These are phyloP conservation scores for Lamprologus tigripictilis DNA, from an alignment of 2,113 vertebrate species.

Conservation along the genomic window DNA sequence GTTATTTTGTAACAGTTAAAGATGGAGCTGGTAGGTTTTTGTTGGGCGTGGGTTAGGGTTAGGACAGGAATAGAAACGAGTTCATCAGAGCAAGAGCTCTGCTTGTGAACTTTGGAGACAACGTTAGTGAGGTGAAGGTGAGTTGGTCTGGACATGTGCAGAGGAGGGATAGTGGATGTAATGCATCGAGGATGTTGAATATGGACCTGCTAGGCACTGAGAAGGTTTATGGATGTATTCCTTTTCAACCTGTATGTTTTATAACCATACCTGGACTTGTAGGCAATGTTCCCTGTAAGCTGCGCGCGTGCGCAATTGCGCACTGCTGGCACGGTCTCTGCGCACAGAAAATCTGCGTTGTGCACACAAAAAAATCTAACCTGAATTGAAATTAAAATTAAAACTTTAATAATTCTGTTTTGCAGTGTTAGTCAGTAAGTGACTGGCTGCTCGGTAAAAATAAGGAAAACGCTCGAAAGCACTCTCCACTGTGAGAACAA, in stretches of 20 bases:
- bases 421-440: neutral
- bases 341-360: neutral
- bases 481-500: neutral
- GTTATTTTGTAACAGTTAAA: neutral
- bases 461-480: neutral
- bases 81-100: neutral
- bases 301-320: rapidly evolving
- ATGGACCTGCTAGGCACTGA: neutral
- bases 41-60: neutral
- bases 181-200: neutral
- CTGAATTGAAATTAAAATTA: neutral
- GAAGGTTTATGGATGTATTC: neutral
- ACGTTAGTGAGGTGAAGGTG: neutral
- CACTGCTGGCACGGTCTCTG: neutral
- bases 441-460: neutral
- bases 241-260: neutral
- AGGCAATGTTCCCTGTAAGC: neutral
- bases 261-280: neutral
- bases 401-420: neutral
- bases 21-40: neutral
- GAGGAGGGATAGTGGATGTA: neutral
- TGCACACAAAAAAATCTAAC: neutral
- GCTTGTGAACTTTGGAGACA: neutral
- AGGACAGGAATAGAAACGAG: neutral
- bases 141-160: neutral